Percentiles rank a stretch among this genome's conserved stretches.
Evolutionary conservation across 53 echinoderm and acorn worm species (phyloP).

Genomic region (Apostichopus leukothele): DNA sequence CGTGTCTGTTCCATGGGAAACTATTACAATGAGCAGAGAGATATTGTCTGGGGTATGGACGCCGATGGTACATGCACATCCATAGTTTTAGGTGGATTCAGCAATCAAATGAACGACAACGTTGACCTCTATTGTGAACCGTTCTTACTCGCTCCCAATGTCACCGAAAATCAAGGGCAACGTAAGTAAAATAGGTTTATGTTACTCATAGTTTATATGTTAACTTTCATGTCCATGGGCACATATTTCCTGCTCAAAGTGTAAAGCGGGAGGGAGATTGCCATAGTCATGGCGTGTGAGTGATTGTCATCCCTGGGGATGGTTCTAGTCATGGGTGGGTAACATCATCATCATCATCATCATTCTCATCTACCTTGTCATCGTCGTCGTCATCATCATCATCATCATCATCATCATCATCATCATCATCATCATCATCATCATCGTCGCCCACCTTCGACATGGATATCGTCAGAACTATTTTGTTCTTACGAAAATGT

Average conservation of each 20-base stretch:
- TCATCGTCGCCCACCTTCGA: not conserved
- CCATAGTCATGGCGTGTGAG: too few species aligned
- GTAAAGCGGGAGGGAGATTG: too few species aligned
- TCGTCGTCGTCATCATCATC: conserved; percentile 10
- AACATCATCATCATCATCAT: conserved; percentile 10
- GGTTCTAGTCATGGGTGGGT: not conserved
- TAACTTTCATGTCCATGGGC: too few species aligned
- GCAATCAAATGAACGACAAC: not conserved
- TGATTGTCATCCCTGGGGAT: too few species aligned
- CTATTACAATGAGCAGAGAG: not conserved
- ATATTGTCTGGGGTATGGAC: not conserved
- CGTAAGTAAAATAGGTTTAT: too few species aligned
- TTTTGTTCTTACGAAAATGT: too few species aligned
- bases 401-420: not conserved
- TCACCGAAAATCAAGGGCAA: too few species aligned
- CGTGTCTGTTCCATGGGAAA: not conserved
- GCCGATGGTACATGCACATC: not conserved
- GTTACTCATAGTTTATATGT: too few species aligned
- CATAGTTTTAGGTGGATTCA: not conserved
- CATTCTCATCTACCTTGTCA: not conserved
- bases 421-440: conserved; percentile 14
- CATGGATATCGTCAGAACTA: too few species aligned
- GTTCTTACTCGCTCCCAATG: too few species aligned
- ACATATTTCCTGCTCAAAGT: too few species aligned
- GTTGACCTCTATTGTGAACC: too few species aligned